These are phyloP conservation scores for Apodemus speciosus DNA, from an alignment of 2,113 vertebrate species.

Conservation along the genomic window DNA sequence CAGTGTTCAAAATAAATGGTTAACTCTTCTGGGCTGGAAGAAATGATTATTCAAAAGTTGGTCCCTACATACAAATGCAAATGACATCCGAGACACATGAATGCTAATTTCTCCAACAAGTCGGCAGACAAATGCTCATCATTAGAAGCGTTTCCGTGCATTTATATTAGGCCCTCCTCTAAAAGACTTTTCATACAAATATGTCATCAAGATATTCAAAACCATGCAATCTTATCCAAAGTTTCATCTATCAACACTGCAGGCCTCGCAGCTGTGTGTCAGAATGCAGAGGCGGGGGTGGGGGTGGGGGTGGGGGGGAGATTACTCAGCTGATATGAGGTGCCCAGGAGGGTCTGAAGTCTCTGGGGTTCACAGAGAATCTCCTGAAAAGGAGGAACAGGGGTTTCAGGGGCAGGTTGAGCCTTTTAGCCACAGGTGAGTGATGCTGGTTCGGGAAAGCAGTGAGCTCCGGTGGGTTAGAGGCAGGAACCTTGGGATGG, in stretches of 20 bases:
- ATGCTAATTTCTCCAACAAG: conserved; percentile 90
- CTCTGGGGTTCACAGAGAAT: conserved; percentile 75
- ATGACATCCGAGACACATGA: conserved; percentile 89
- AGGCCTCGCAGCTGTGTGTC: conserved; percentile 91
- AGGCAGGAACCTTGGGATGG: neutral
- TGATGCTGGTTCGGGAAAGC: neutral
- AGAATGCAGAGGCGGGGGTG: conserved; percentile 82
- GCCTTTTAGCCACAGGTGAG: conserved; percentile 30
- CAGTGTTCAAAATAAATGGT: conserved; percentile 86
- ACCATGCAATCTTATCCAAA: conserved; percentile 93
- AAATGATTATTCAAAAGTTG: conserved; percentile 91
- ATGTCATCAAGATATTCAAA: conserved; percentile 93
- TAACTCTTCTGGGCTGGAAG: conserved; percentile 89
- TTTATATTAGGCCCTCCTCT: conserved; percentile 93
- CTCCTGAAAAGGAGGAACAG: conserved; percentile 68
- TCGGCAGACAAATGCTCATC: conserved; percentile 91
- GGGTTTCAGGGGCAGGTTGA: neutral
- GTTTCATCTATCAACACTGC: conserved; percentile 91
- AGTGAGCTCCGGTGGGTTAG: neutral
- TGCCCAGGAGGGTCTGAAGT: conserved; percentile 77
- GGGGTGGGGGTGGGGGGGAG: conserved; percentile 78
- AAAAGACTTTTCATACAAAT: conserved; percentile 93
- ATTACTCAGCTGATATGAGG: conserved; percentile 89
- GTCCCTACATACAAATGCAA: conserved; percentile 91
- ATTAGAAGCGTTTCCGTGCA: conserved; percentile 93